Evolutionary conservation across 1,140 invertebrate species (phyloP), one percentile per base, ranked within the genome.

Genomic region (Cherax quadricarinatus): DNA sequence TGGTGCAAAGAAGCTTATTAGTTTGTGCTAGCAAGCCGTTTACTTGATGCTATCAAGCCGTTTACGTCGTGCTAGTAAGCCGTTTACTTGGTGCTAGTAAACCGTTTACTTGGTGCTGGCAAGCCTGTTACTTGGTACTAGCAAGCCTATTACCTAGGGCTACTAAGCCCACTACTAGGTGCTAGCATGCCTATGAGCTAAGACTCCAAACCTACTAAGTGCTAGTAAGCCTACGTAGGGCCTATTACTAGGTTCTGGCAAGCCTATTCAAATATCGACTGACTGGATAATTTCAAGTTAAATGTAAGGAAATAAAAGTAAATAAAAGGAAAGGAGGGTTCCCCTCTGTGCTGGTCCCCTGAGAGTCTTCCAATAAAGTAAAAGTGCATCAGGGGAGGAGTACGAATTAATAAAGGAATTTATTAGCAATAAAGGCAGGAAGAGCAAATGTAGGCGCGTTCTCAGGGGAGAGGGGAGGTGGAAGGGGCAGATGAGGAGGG

Each of bases 361-460:
- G 66, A 51, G 66, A 75, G 86, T 86, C 80, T 88, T 88, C 91
- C 85, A 92, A 92, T 92, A 92, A 92, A 92, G 91, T 83, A 83
- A 92, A 92, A 92, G 91, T 88, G 91, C 91, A 92, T 88, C 91
- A 88, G 73, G 91, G 91, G 91, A 92, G 78, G 86, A 92, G 86
- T 88, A 83, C 78, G 91, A 92, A 92, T 92, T 92, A 92, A 92
- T 92, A 92, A 92, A 88, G 91, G 91, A 92, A 92, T 92, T 92
- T 92, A 92, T 92, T 92, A 92, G 91, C 91, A 92, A 92, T 92
- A 92, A 92, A 92, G 91, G 81, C 78, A 88, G 86, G 80, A 73
- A 79, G 80, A 62, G 86, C 91, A 88, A 92, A 92, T 92, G 91
- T 92, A 88, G 91, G 78, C 85, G 78, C 49, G 70, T 48, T 88